Conservation (phyloP, 2,888 invertebrate species). For the Dendrolimus houi region DNA sequence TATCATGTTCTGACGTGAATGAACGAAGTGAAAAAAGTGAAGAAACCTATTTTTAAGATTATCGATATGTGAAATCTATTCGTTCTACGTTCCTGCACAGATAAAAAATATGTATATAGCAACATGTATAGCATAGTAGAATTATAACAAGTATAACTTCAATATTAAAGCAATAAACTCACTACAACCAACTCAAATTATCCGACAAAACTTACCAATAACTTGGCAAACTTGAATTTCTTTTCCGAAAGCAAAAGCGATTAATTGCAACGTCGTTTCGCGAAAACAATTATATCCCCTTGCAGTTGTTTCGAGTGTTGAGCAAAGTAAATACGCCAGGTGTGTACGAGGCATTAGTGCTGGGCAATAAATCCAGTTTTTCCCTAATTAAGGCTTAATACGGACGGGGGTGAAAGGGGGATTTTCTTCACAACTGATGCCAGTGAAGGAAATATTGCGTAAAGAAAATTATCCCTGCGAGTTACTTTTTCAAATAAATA, state of each 20-base stretch:
- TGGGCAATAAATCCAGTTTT: slow-evolving; percentile 67
- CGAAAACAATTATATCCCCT: slow-evolving; percentile 14
- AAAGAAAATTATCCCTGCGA: not conserved
- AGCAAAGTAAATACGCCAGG: slow-evolving; percentile 43
- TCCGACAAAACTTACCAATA: not conserved
- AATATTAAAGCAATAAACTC: not conserved
- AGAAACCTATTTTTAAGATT: no score
- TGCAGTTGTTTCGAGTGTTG: slow-evolving; percentile 12
- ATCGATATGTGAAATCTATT: no score
- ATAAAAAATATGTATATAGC: no score
- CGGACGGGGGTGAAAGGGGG: slow-evolving; percentile 22
- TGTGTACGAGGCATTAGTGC: slow-evolving; percentile 43
- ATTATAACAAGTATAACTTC: not conserved
- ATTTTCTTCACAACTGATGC: not conserved
- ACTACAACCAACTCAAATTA: not conserved
- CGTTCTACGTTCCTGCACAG: no score
- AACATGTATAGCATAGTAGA: no score
- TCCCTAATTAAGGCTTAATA: slow-evolving; percentile 71
- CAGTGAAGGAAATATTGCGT: not conserved
- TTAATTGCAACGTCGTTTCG: not conserved
- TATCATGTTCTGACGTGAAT: no score
- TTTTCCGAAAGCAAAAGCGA: not conserved
- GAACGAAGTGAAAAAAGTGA: no score
- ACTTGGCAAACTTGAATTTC: not conserved
- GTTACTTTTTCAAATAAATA: not conserved